Conservation (phyloP, 2,888 invertebrate genomes). For the Lithodes maja region DNA sequence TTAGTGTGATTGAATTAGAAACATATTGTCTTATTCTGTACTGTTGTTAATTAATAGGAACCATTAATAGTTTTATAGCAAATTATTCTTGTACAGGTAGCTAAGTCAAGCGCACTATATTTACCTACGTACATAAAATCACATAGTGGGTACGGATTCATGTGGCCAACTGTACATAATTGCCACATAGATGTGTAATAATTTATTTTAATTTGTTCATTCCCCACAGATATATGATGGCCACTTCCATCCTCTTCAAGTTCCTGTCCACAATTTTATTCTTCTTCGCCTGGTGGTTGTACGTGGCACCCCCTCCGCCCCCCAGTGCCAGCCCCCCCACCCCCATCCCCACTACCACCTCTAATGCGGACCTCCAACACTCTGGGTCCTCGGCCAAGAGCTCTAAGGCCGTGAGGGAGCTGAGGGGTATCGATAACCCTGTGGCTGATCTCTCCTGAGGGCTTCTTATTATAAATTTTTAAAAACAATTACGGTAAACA, state of each 20-base stretch:
- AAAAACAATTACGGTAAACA: neutral
- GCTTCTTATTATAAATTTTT: neutral
- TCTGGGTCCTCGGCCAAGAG: neutral
- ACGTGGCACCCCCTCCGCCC: slow-evolving; percentile 14
- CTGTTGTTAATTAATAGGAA: too few relatives aligned
- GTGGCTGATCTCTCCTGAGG: slow-evolving; percentile 25
- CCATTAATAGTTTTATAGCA: too few relatives aligned
- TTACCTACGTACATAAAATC: too few relatives aligned
- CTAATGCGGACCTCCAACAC: neutral
- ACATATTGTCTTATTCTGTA: too few relatives aligned
- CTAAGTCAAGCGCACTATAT: too few relatives aligned
- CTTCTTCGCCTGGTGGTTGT: slow-evolving; percentile 59
- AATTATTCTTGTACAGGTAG: too few relatives aligned
- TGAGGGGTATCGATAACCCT: slow-evolving; percentile 37
- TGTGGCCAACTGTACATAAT: too few relatives aligned
- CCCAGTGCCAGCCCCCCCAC: neutral
- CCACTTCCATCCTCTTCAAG: slow-evolving; percentile 54
- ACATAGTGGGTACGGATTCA: too few relatives aligned
- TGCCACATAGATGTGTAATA: too few relatives aligned
- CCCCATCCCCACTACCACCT: neutral
- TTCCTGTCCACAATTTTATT: slow-evolving; percentile 51
- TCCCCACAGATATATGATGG: slow-evolving; percentile 64
- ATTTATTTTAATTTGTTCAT: too few relatives aligned
- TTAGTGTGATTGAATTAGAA: too few relatives aligned
- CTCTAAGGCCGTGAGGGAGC: neutral